Evolutionary conservation across 2,888 invertebrate genomes (phyloP).

Genomic region (Protonemura montana): DNA sequence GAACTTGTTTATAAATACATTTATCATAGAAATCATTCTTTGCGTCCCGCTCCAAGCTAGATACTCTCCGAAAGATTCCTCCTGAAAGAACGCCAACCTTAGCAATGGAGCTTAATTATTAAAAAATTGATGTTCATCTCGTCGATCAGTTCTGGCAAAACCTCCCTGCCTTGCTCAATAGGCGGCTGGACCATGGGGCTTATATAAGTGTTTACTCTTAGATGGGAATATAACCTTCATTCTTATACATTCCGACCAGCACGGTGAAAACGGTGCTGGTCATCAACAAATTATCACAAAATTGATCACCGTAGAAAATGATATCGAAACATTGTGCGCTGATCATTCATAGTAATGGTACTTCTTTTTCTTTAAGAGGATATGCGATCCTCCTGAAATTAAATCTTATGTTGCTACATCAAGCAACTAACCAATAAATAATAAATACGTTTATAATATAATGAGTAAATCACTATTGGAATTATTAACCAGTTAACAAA

Average conservation of each 20-base stretch:
- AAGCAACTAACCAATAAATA: not conserved
- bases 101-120: not conserved
- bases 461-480: not conserved
- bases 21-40: not conserved
- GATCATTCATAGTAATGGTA: conserved; percentile 15
- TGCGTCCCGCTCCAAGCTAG: not conserved
- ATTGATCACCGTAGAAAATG: conserved; percentile 16
- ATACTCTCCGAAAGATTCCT: not conserved
- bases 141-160: conserved; percentile 17
- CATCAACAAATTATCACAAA: conserved; percentile 19
- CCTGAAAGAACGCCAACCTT: not conserved
- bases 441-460: not conserved
- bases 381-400: not conserved
- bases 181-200: conserved; percentile 23
- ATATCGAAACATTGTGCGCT: conserved; percentile 20
- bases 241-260: not conserved
- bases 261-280: not conserved
- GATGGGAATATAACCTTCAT: not conserved
- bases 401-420: not conserved
- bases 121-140: not conserved
- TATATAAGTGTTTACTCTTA: not conserved
- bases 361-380: not conserved
- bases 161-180: conserved; percentile 7
- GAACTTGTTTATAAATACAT: conserved; percentile 7
- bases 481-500: not conserved